Conservation (phyloP, 1,140 invertebrate species). For the Eubasilissa regina region DNA sequence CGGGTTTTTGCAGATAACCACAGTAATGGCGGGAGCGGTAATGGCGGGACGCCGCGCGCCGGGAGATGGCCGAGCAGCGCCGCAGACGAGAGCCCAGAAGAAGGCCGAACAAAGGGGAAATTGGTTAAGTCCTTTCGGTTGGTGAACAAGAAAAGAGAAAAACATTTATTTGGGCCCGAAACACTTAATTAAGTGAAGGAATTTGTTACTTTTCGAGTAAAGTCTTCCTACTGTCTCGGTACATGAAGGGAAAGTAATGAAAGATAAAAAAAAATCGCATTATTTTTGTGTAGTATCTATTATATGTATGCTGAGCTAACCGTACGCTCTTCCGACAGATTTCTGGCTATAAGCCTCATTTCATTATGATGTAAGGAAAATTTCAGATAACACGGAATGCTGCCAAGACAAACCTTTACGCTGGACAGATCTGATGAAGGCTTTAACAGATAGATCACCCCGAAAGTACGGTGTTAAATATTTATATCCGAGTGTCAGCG, state of each 20-base stretch:
- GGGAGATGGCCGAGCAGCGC: neutral
- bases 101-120: conserved; percentile 26
- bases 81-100: neutral
- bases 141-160: conserved; percentile 11
- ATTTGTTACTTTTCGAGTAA: conserved; percentile 36
- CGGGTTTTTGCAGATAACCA: conserved; percentile 12
- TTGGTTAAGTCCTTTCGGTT: conserved; percentile 22
- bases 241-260: neutral
- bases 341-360: neutral
- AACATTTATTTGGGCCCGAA: conserved; percentile 29
- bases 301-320: neutral
- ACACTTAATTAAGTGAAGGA: conserved; percentile 39
- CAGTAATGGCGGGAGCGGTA: conserved; percentile 12
- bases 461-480: too few relatives aligned
- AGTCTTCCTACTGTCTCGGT: neutral
- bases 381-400: neutral
- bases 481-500: too few relatives aligned
- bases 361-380: neutral
- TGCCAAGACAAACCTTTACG: neutral
- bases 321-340: neutral
- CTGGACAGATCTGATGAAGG: too few relatives aligned
- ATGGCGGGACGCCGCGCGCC: neutral
- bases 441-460: too few relatives aligned
- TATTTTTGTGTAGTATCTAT: conserved; percentile 1
- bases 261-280: neutral